phyloP scores from a whole-genome alignment of 23 tunicate species.

The Styela clava region DNA sequence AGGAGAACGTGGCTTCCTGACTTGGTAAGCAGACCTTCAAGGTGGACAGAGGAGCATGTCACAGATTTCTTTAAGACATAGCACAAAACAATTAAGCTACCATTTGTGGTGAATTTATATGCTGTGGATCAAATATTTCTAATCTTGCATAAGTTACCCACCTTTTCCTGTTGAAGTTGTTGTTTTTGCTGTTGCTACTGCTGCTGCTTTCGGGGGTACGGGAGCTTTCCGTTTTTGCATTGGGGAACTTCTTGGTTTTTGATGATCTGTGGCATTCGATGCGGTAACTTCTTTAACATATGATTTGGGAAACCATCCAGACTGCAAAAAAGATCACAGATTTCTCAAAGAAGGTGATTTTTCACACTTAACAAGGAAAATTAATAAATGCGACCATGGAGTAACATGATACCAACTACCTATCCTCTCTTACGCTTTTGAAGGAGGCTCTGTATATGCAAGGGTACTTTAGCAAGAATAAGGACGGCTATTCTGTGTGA shows the following conservation, averaged over 20 bases:
- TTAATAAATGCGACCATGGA: too few species aligned
- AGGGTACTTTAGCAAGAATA: too few species aligned
- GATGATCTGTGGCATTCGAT: constrained; percentile 23
- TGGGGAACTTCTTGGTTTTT: constrained; percentile 56
- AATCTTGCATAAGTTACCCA: neutral
- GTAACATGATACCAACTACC: too few species aligned
- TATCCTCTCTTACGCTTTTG: too few species aligned
- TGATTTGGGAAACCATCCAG: constrained; percentile 97
- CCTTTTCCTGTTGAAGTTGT: neutral
- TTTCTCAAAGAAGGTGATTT: too few species aligned
- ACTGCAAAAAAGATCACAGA: constrained; percentile 35
- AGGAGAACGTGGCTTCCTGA: constrained; percentile 16
- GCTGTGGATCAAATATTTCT: neutral
- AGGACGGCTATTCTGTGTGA: too few species aligned
- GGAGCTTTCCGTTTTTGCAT: constrained; percentile 73
- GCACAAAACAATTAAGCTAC: neutral
- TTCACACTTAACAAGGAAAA: too few species aligned
- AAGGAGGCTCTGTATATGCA: too few species aligned
- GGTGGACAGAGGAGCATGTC: too few species aligned
- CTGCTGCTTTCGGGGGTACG: constrained; percentile 42
- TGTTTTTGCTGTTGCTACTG: neutral
- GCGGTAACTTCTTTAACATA: constrained; percentile 63
- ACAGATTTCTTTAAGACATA: too few species aligned
- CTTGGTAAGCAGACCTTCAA: constrained; percentile 63
- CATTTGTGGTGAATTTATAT: neutral